Evolutionary conservation across 2,113 vertebrate species (phyloP), one percentile per base, ranked within the genome.

Genomic region (Serinus canaria): DNA sequence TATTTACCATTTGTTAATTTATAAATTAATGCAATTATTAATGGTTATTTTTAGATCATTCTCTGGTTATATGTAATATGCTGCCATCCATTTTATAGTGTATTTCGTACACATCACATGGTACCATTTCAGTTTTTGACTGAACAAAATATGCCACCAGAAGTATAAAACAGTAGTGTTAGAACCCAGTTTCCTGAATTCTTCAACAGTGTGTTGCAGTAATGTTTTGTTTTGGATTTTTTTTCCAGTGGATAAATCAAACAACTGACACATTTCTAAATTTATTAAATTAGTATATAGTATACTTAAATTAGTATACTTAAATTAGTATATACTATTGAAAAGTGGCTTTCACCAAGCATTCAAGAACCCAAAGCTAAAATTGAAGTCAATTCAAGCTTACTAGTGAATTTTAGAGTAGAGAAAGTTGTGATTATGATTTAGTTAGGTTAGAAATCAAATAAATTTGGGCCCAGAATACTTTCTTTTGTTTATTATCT

Each of bases 91-190:
- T 75, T 86, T 79, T 62, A 31, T 14, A 52, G 15, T 44, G 6
- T 22, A 47, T 35, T 87, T 73, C 1, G 4, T 24, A 15, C 1
- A 52, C 30, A 20, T 49, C 27, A 62, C 20, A 7, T 0, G 1
- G 18, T 59, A 63, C 24, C 8, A 6, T 81, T 85, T 78, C 35
- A 33, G 27, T 62, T 88, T 86, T 49, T 62, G 15, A 11, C 52
- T 35, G 24, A 39, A 62, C 5, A 56, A 8, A 23, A 31, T 60
- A 11, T 20, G 19, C 70, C 44, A 46, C 22, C 14, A 50, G 12
- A 35, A 37, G 14, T 67, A 62, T 37, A 70, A 75, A 47, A 15
- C 24, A 18, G 14, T 21, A 46, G 5, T 6, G 8, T 55, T 89
- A 60, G 35, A 81, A 64, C 28, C 35, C n/a, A 21, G 7, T 63